Base-by-base conservation (phyloP, 2,797 vertebrate genomes). In the Helicolenus hilgendorfi region DNA sequence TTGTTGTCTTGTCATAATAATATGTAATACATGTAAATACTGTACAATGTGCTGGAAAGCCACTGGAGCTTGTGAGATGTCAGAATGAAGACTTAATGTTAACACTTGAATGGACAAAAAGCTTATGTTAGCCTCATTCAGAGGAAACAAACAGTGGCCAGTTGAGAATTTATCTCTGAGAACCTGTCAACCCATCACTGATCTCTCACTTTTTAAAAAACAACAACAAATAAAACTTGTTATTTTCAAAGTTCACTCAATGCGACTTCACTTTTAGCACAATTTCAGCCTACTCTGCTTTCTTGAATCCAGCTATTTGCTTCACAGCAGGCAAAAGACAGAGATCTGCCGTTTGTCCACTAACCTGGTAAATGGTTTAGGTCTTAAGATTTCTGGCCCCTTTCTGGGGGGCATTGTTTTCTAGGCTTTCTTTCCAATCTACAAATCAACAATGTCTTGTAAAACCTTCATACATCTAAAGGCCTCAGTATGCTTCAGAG, bases 1-100 rank as follows among this genome's bases (percentile, higher is more conserved):
- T 69, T 79, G 45, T 77, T 80, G 82, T 79, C 20, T 56, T 58
- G 33, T 88, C 64, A 60, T 77, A 9, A 65, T 83, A 77, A 78
- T 55, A 41, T 86, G 59, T 72, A 53, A 68, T 24, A 33, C 68
- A 45, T 90, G 36, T 84, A 86, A 86, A 88, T 74, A 78, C 56
- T 82, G 22, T 82, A 67, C 14, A 11, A 62, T 79, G 15, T 60
- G 35, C 26, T 82, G 67, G 41, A 81, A 73, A 70, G 11, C 4
- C 45, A 49, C 33, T 64, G 55, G 36, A 83, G 75, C 62, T 72
- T 68, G n/a, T 80, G 72, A 76, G 33, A 89, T 65, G 15, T 24
- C 67, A 70, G 64, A 65, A 59, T 72, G 79, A 83, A 27, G 27
- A 77, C 24, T 35, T 64, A 49, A n/a, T 71, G 72, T 72, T 38